These are phyloP conservation scores for Allobates femoralis DNA, from an alignment of 2,797 vertebrate genomes.

Conservation along the genomic window DNA sequence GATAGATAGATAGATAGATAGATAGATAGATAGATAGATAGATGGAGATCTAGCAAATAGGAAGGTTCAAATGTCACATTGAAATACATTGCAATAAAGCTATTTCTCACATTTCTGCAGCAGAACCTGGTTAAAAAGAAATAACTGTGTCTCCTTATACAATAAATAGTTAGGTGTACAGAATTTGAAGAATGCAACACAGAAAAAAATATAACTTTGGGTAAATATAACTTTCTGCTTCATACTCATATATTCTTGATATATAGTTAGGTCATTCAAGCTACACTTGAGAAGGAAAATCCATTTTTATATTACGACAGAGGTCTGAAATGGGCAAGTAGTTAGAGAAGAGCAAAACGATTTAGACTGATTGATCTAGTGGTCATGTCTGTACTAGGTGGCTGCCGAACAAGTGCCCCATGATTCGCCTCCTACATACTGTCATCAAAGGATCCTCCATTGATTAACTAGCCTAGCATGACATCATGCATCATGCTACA, in stretches of 20 bases:
- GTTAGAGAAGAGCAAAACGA: no score
- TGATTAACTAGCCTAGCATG: no score
- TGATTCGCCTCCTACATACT: no score
- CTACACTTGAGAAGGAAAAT: neutral
- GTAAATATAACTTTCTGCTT: neutral
- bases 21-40: neutral
- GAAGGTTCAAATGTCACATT: conserved; percentile 35
- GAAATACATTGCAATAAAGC: conserved; percentile 16
- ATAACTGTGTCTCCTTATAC: neutral
- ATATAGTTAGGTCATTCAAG: neutral
- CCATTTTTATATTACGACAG: neutral
- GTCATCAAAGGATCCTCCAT: no score
- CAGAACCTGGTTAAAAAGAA: neutral
- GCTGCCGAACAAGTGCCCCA: no score
- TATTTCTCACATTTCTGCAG: neutral
- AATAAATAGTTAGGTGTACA: conserved; percentile 29
- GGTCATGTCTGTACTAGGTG: no score
- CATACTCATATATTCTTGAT: neutral
- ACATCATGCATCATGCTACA: no score
- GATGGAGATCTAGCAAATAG: neutral
- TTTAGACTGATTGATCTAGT: no score
- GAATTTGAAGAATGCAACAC: conserved; percentile 18
- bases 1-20: neutral
- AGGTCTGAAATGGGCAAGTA: neutral
- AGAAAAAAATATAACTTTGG: neutral